Evolutionary conservation across 2,113 vertebrate genomes (phyloP).

Genomic region (Eleginops maclovinus): DNA sequence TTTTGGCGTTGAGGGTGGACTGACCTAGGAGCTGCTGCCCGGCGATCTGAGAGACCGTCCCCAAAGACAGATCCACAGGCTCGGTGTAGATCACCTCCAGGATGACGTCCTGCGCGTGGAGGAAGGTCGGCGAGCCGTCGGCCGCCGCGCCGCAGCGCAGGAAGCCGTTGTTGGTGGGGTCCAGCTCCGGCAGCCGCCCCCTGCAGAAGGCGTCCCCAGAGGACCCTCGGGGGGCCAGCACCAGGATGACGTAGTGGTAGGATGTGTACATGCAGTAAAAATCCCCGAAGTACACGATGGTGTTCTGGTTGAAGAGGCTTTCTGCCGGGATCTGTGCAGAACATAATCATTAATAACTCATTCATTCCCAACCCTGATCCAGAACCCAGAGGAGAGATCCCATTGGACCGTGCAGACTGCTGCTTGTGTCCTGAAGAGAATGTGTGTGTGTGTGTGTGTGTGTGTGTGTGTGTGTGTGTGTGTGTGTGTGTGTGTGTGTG

Average conservation of each 20-base stretch:
- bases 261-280: conserved; percentile 99
- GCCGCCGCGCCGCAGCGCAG: conserved; percentile 86
- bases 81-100: conserved; percentile 97
- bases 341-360: too few species aligned
- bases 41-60: conserved; percentile 91
- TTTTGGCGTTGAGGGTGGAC: conserved; percentile 96
- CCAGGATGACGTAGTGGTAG: conserved; percentile 96
- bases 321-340: conserved; percentile 81
- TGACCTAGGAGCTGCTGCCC: conserved; percentile 96
- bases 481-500: too few species aligned
- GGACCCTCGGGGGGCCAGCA: conserved; percentile 90
- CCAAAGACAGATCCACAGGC: conserved; percentile 90
- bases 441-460: too few species aligned
- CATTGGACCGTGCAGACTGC: too few species aligned
- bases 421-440: too few species aligned
- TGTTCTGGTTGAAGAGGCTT: conserved; percentile 92
- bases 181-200: conserved; percentile 91
- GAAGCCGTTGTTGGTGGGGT: conserved; percentile 91
- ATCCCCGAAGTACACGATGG: conserved; percentile 95
- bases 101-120: conserved; percentile 94
- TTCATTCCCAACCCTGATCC: too few species aligned
- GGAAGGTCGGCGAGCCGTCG: conserved; percentile 88
- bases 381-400: too few species aligned
- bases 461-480: too few species aligned
- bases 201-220: conserved; percentile 93